Percentiles rank a stretch among this genome's conserved stretches.
Evolutionary conservation across 2,113 vertebrate species (phyloP).

Genomic region (Anser brachyrhynchus): DNA sequence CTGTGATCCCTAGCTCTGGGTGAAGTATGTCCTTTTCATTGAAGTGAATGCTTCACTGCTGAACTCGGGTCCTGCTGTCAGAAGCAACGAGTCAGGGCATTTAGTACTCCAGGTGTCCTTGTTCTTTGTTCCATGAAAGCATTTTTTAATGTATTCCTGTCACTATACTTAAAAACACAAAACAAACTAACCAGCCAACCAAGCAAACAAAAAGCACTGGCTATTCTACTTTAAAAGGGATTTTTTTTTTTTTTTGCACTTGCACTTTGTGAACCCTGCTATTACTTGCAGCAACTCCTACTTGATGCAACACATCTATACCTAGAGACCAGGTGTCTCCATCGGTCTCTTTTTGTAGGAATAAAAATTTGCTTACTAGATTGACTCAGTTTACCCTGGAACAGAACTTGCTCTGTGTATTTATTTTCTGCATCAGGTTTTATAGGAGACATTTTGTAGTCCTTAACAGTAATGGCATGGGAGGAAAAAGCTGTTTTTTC

Average conservation of each 20-base stretch:
- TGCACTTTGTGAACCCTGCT: neutral
- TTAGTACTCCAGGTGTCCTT: neutral
- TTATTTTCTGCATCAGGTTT: neutral
- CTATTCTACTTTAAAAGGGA: neutral
- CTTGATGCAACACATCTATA: neutral
- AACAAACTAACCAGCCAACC: neutral
- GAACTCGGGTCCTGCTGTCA: neutral
- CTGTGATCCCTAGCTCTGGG: neutral
- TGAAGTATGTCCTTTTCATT: neutral
- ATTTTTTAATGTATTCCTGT: neutral
- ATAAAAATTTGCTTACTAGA: neutral
- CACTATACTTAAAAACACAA: neutral
- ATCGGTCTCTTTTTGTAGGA: neutral
- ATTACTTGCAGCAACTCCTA: neutral
- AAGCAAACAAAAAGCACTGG: neutral
- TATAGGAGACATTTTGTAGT: neutral
- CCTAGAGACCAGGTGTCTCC: neutral
- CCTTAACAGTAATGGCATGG: neutral
- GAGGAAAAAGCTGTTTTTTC: neutral
- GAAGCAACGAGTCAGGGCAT: neutral
- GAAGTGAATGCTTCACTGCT: neutral
- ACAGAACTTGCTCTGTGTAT: neutral
- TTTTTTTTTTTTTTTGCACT: neutral
- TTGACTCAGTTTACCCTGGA: neutral
- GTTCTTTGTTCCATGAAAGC: neutral